These are phyloP conservation scores for Syrista parreyssii DNA, from an alignment of 2,888 invertebrate genomes.

Conservation along the genomic window DNA sequence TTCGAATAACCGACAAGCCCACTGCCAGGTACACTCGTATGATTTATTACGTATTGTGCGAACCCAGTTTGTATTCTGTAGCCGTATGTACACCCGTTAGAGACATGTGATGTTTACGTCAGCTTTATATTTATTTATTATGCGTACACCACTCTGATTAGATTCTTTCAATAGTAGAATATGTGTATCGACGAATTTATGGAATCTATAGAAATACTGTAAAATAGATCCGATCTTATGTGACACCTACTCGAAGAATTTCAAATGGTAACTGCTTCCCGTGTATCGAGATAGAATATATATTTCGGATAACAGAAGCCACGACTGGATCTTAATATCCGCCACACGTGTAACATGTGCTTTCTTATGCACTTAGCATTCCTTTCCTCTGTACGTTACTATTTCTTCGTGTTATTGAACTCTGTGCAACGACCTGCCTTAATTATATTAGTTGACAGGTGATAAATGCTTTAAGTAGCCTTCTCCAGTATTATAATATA, in stretches of 20 bases:
- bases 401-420: neutral
- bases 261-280: neutral
- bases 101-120: neutral
- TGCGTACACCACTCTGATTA: neutral
- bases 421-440: neutral
- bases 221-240: neutral
- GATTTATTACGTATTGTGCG: neutral
- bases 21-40: neutral
- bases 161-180: neutral
- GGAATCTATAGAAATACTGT: neutral
- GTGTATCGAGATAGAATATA: neutral
- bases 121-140: neutral
- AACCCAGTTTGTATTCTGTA: neutral
- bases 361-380: neutral
- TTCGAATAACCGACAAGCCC: neutral
- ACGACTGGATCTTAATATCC: neutral
- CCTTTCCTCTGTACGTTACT: neutral
- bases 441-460: neutral
- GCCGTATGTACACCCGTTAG: neutral
- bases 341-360: neutral
- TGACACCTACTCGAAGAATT: neutral
- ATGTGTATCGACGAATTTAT: neutral
- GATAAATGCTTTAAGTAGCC: neutral
- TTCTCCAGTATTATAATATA: neutral
- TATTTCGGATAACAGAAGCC: neutral